Percentiles rank a stretch among this genome's conserved stretches.
Evolutionary conservation across 1,140 invertebrate genomes (phyloP).

Genomic region (Drosophila nebulosa): DNA sequence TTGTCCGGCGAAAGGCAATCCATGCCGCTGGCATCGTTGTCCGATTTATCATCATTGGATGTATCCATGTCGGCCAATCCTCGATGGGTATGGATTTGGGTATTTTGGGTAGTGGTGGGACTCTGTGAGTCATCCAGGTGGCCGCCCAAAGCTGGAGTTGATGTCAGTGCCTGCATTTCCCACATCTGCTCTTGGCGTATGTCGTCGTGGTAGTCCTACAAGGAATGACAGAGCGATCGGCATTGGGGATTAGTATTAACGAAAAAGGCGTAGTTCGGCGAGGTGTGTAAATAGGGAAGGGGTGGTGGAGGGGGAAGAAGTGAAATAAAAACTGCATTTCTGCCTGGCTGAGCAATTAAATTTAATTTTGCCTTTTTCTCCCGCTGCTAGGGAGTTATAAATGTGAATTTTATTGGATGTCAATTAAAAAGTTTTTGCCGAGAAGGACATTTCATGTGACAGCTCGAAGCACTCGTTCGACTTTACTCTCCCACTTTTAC

Average conservation of each 20-base stretch:
- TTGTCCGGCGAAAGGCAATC: conserved; percentile 72
- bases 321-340: neutral
- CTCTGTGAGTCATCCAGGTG: conserved; percentile 73
- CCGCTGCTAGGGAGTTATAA: conserved; percentile 48
- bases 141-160: conserved; percentile 70
- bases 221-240: neutral
- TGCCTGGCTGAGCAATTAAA: conserved; percentile 56
- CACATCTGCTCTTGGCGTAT: conserved; percentile 92
- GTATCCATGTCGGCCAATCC: conserved; percentile 77
- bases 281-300: neutral
- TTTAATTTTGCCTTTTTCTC: conserved; percentile 55
- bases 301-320: neutral
- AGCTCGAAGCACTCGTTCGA: neutral
- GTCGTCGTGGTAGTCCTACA: conserved; percentile 91
- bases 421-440: conserved; percentile 70
- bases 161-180: conserved; percentile 89
- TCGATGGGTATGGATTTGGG: conserved; percentile 23
- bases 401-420: conserved; percentile 78
- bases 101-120: conserved; percentile 43
- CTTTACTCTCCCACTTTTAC: neutral
- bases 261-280: too few relatives aligned
- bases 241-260: conserved; percentile 25
- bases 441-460: conserved; percentile 45
- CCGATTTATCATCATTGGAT: conserved; percentile 77
- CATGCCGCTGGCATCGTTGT: conserved; percentile 72